Conservation (phyloP, 2,888 invertebrate species). For the Sinodicranocentrus sp. region DNA sequence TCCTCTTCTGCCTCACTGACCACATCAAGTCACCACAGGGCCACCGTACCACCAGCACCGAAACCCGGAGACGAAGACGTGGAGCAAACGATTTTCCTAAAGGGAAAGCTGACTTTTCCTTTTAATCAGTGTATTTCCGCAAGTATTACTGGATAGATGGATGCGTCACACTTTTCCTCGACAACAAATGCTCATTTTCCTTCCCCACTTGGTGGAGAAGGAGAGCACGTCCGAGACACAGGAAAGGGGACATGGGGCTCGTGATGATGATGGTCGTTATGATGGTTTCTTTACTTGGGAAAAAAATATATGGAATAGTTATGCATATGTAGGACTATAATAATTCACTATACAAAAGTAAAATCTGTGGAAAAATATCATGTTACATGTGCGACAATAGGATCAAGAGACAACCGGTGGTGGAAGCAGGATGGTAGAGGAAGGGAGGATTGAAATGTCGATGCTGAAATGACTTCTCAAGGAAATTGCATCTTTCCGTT, state of each 20-base stretch:
- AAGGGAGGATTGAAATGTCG: slow-evolving; percentile 56
- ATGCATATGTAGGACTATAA: slow-evolving; percentile 18
- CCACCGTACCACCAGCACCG: slow-evolving; percentile 30
- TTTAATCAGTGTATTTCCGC: slow-evolving; percentile 64
- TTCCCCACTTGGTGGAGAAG: background rate
- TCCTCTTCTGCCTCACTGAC: slow-evolving; percentile 69
- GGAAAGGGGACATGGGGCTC: slow-evolving; percentile 56
- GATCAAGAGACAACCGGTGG: slow-evolving; percentile 10
- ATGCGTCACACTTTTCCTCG: slow-evolving; percentile 27
- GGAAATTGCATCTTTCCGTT: slow-evolving; percentile 64
- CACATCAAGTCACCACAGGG: slow-evolving; percentile 62
- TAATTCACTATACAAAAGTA: slow-evolving; percentile 8
- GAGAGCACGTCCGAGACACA: slow-evolving; percentile 26
- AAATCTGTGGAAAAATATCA: background rate
- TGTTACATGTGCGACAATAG: slow-evolving; percentile 20
- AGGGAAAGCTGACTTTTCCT: slow-evolving; percentile 40
- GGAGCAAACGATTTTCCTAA: background rate
- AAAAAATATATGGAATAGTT: too few species aligned
- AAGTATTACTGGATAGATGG: slow-evolving; percentile 47
- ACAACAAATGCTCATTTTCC: slow-evolving; percentile 61
- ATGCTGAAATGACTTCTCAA: slow-evolving; percentile 50
- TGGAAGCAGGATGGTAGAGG: background rate
- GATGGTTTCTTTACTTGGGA: background rate
- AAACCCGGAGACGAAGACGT: background rate
- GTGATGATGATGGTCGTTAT: slow-evolving; percentile 1